Base-by-base conservation (phyloP, 1,140 invertebrate species). In the Sycophaga agraensis region DNA sequence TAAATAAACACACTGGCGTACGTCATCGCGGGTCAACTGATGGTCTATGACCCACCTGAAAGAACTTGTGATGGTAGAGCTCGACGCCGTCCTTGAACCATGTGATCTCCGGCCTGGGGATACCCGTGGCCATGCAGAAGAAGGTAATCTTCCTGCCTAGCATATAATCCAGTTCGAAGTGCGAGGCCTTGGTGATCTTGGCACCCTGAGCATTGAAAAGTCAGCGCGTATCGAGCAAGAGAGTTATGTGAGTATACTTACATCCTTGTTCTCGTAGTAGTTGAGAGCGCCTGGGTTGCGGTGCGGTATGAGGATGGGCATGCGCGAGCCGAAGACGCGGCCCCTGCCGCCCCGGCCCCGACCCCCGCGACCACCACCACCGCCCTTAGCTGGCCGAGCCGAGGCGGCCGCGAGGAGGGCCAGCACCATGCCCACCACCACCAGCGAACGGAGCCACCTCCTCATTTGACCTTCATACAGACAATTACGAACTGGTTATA, bases 71-170 rank as follows among this genome's bases (percentile, higher is more conserved):
- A 57, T 91, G 87, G 64, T 92, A 93, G 65, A 96, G 85, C 77
- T 96, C 93, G 14, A 91, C 87, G 3, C 92, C 92, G 77, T 96
- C 93, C 77, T 96, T 96, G 73, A 92, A 93, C 93, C 93, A 95
- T 1, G 91, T 94, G 42, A 95, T 93, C 62, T 92, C 89, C 0
- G 92, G 92, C 37, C 91, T 81, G 4, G 93, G 93, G 64, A 86
- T 85, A 14, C 93, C 93, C 72, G 87, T 89, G 1, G 93, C 93
- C 66, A 92, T 89, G 73, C 93, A 96, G 43, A 96, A 83, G 69
- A 96, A 96, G 0, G 89, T 90, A 28, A 96, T 94, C 78, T 96
- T 96, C 74, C 95, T 91, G 1, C 94, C 94, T 57, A 96, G 76
- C 65, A 93, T 90, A 75, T 95, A 96, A 83, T 95, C 92, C 80